Conservation (phyloP, 1,140 invertebrate species). For the Penaeus vannamei region DNA sequence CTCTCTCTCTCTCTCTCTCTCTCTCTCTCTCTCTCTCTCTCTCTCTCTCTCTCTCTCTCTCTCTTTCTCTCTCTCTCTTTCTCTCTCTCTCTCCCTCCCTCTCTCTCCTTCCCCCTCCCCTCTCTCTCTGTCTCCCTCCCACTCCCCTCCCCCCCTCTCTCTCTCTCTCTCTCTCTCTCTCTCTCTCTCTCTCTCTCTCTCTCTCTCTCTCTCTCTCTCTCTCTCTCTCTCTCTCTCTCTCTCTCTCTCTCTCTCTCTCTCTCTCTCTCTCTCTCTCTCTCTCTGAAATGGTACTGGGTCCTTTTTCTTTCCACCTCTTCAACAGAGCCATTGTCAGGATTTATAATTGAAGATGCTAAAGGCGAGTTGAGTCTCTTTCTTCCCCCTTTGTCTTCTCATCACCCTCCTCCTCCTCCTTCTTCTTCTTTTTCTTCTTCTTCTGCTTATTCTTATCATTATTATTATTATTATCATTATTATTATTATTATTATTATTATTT, state of each 20-base stretch:
- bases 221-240: constrained; percentile 23
- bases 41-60: not conserved
- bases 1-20: not conserved
- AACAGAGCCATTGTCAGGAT: too few species aligned
- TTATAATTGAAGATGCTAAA: too few species aligned
- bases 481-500: too few species aligned
- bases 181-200: constrained; percentile 43
- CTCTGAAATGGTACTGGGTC: not conserved
- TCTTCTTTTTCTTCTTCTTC: too few species aligned
- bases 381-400: too few species aligned
- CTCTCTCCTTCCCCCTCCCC: not conserved
- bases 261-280: constrained; percentile 41
- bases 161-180: constrained; percentile 37
- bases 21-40: not conserved
- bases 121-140: not conserved
- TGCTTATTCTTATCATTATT: too few species aligned
- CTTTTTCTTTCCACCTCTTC: not conserved
- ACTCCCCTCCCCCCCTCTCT: not conserved
- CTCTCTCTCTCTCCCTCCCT: not conserved
- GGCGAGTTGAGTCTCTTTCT: too few species aligned
- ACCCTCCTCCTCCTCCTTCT: too few species aligned
- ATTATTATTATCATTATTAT: too few species aligned
- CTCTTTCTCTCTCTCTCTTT: too few species aligned
- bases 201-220: constrained; percentile 43
- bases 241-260: constrained; percentile 42